These are phyloP conservation scores for Ispidina picta DNA, from an alignment of 2,797 vertebrate species.

Conservation along the genomic window DNA sequence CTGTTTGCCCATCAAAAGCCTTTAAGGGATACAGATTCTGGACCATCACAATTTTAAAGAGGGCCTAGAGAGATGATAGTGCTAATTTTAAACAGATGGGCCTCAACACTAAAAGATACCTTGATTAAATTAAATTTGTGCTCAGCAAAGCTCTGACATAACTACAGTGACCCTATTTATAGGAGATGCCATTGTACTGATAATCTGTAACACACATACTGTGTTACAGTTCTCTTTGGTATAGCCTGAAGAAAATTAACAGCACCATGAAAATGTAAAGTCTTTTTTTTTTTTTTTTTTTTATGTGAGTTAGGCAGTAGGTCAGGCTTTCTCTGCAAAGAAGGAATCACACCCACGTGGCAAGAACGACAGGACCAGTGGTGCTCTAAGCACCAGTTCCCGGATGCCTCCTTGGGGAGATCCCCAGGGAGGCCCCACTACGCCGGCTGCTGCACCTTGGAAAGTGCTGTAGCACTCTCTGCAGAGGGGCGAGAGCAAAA, in stretches of 20 bases:
- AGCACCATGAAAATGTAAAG: conserved; percentile 15
- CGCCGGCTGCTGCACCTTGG: neutral
- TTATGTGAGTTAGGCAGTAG: conserved; percentile 44
- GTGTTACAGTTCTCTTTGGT: neutral
- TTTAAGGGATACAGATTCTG: neutral
- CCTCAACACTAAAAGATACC: conserved; percentile 21
- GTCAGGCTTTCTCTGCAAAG: conserved; percentile 55
- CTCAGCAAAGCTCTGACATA: conserved; percentile 46
- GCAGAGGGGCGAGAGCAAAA: conserved; percentile 13
- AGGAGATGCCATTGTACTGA: neutral
- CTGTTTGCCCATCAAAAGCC: neutral
- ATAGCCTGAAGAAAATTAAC: conserved; percentile 20
- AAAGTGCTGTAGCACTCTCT: neutral
- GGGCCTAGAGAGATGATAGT: neutral
- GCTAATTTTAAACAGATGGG: conserved; percentile 53
- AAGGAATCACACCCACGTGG: conserved; percentile 59
- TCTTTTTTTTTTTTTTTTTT: neutral
- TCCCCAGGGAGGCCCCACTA: conserved; percentile 5
- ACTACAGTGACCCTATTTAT: conserved; percentile 12
- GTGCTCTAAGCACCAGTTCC: conserved; percentile 7
- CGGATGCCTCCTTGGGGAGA: conserved; percentile 24
- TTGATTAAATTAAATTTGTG: conserved; percentile 35
- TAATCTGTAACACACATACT: neutral
- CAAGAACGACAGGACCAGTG: conserved; percentile 24
- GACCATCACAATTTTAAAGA: neutral